Base-by-base conservation (phyloP, 1,140 invertebrate species). In the Cotesia chilonis region DNA sequence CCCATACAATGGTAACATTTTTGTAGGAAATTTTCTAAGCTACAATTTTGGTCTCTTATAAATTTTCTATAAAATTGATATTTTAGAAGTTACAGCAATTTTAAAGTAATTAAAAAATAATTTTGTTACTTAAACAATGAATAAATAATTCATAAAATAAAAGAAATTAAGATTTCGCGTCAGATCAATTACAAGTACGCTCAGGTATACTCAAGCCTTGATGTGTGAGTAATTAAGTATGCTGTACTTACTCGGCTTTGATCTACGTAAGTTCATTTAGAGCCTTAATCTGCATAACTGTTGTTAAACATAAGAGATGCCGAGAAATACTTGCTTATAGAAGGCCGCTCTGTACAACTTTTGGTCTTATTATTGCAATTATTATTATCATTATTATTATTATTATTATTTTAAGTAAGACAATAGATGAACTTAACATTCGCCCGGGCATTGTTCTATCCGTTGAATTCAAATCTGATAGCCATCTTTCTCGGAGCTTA, bases 361-460 rank as follows among this genome's bases (percentile, higher is more conserved):
- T 20, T 41, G 17, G 54, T 57, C 55, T 17, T 17, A 41, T 28
- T 28, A 28, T 28, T 28, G 28, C 28, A 28, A 28, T 28, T 28
- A 28, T 28, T 28, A 28, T 28, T 28, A 28, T n/a, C n/a, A n/a
- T n/a, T n/a, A n/a, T 28, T 28, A 28, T 28, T 28, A 28, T 28
- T 28, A 28, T 28, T 28, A 28, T 28, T 28, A 28, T 28, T 28
- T 28, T 2, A 57, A 59, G 4, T 47, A 47, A 57, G 59, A 20
- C 52, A 70, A 59, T 65, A 20, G 36, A 55, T 70, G 55, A 60
- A 28, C 35, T 59, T 64, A 36, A 55, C 36, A 47, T 63, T 65
- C 4, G 66, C 5, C 60, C 4, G 54, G 57, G 47, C 64, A 63
- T 67, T 71, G 64, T 71, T 71, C 65, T 28, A 28, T 28, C 28